Base-by-base conservation (phyloP, 2,888 invertebrate genomes). In the Cerceris ruficornis region DNA sequence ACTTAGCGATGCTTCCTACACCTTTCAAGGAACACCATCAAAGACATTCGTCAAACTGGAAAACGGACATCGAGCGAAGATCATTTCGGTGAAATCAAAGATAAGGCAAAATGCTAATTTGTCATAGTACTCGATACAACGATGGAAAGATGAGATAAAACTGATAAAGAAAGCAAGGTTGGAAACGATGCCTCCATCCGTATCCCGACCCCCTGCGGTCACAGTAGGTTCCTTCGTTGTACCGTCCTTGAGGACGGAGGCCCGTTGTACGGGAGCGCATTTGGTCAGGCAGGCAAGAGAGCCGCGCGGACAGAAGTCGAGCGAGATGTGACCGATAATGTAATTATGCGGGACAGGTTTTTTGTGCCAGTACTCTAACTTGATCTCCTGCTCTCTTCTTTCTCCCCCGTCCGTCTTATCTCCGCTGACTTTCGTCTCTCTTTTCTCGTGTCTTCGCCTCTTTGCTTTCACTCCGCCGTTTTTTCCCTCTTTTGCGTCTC, bases 311-410 rank as follows among this genome's bases (percentile, higher is more conserved):
- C 88, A 88, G 88, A 88, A 90, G 87, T 87, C 84, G 82, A 84
- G 83, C 87, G 83, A 86, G 88, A 90, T 88, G 84, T 86, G 89
- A 87, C 85, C 89, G 90, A 90, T 90, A 90, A 89, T 88, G 87
- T 88, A 88, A 90, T 90, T 88, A 89, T 88, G 84, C 89, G 80
- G 86, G 88, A 90, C 90, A 87, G 86, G 89, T 89, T 90, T 89
- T 90, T 90, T 87, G 82, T 86, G 71, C 75, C 77, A 66, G 67
- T 76, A 69, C 82, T 82, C 80, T 78, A 80, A 82, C 83, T 80
- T 77, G 87, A 80, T 84, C 82, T 83, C 73, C 73, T 69, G 49
- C 50, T 59, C 60, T 41, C 57, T 55, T 43, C 41, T 50, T 28
- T 17, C 28, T 58, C 50, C n/a, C 65, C 68, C 41, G 59, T 71